phyloP scores from a whole-genome alignment of 2,797 vertebrate species.

The Pelochelys cantorii region DNA sequence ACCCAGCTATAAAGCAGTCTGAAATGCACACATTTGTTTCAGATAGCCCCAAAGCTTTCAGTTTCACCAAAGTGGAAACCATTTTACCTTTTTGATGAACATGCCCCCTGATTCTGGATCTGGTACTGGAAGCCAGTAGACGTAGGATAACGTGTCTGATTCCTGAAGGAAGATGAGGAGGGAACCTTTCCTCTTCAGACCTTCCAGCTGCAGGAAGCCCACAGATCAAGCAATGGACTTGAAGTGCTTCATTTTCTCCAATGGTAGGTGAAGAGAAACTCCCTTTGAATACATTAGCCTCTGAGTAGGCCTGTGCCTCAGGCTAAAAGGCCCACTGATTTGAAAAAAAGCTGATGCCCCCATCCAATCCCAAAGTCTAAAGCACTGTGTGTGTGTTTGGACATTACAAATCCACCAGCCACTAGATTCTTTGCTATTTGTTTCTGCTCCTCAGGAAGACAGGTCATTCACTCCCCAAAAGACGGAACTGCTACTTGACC shows the following conservation, averaged over 20 bases:
- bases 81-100: neutral
- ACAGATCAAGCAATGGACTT: neutral
- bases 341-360: neutral
- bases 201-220: neutral
- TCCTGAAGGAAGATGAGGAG: neutral
- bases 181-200: neutral
- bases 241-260: neutral
- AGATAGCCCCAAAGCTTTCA: neutral
- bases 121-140: neutral
- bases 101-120: neutral
- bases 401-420: neutral
- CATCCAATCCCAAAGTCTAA: neutral
- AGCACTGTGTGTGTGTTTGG: neutral
- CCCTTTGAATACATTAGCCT: neutral
- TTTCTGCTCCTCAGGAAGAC: neutral
- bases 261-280: neutral
- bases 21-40: rapidly evolving
- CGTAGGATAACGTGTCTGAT: rapidly evolving
- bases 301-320: rapidly evolving
- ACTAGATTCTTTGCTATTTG: neutral
- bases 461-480: neutral
- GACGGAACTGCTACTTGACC: neutral
- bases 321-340: rapidly evolving
- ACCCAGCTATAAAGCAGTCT: neutral
- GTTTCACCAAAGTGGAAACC: neutral